Evolutionary conservation across 2,797 vertebrate species (phyloP).

Genomic region (Molossus alvarezi): DNA sequence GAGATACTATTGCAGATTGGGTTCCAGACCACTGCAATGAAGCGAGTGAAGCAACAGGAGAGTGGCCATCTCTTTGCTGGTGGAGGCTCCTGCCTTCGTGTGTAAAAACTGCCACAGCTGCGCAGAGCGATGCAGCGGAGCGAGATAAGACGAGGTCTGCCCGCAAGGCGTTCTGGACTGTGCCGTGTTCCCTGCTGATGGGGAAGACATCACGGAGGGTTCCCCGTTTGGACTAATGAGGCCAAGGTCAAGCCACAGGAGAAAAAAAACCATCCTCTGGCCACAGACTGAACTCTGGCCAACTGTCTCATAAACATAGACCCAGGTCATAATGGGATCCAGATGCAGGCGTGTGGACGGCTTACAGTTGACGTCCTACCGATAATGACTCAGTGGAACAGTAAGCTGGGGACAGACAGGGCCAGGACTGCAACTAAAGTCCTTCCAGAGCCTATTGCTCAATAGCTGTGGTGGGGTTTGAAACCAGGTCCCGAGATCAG

Average conservation of each 20-base stretch:
- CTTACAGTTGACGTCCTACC: not conserved
- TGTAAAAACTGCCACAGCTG: not conserved
- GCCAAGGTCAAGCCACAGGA: not conserved
- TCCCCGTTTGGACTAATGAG: slow-evolving; percentile 1
- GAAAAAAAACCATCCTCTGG: slow-evolving; percentile 16
- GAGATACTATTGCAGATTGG: not conserved
- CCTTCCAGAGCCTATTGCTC: not conserved
- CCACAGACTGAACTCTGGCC: not conserved
- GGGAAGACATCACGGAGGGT: not conserved
- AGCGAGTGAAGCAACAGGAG: not conserved
- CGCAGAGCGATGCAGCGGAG: not conserved
- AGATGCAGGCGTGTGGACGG: not conserved
- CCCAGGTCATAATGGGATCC: not conserved
- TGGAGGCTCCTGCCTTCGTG: not conserved
- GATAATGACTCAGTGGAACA: not conserved
- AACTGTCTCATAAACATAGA: not conserved
- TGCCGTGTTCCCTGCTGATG: not conserved
- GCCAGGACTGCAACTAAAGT: not conserved
- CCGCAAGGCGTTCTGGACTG: not conserved
- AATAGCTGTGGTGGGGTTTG: not conserved
- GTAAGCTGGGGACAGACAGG: not conserved
- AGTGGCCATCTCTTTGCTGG: not conserved
- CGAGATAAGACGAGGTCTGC: not conserved
- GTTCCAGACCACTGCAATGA: not conserved
- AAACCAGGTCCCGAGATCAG: slow-evolving; percentile 1